Conservation (phyloP, 1,140 invertebrate species). For the Scaptomyza montana region DNA sequence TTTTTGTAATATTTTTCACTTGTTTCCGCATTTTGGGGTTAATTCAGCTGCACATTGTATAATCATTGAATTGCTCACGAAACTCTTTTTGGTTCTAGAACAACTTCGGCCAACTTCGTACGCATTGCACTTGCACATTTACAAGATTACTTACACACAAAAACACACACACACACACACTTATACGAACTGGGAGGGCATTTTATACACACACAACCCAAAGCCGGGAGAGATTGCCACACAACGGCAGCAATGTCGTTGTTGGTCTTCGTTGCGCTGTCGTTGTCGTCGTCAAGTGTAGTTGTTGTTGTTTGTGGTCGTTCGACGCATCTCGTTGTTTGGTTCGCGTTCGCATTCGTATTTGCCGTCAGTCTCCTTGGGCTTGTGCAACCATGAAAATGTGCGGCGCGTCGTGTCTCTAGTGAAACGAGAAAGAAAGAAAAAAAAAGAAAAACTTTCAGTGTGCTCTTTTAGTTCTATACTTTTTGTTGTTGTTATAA, state of each 20-base stretch:
- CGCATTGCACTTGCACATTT: constrained; percentile 43
- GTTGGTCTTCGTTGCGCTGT: constrained; percentile 22
- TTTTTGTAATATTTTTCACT: constrained; percentile 17
- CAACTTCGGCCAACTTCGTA: constrained; percentile 41
- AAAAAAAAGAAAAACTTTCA: neutral
- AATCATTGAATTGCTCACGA: constrained; percentile 36
- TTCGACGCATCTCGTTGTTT: constrained; percentile 30
- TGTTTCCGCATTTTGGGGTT: constrained; percentile 59
- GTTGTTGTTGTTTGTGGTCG: constrained; percentile 29
- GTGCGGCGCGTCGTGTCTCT: constrained; percentile 65
- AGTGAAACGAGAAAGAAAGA: constrained; percentile 33
- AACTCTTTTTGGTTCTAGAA: neutral
- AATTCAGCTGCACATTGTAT: constrained; percentile 74
- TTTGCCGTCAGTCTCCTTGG: constrained; percentile 81
- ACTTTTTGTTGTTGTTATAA: constrained; percentile 16
- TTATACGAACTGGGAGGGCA: too few relatives aligned
- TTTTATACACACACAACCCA: constrained; percentile 12
- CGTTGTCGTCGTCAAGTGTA: constrained; percentile 9
- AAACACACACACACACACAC: constrained; percentile 35
- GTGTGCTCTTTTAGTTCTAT: constrained; percentile 20
- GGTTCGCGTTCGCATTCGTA: constrained; percentile 46
- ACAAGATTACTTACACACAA: constrained; percentile 1
- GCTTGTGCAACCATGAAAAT: constrained; percentile 81
- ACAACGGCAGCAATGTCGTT: constrained; percentile 22
- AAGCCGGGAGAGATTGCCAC: constrained; percentile 46